Evolutionary conservation across 2,113 vertebrate genomes (phyloP), one percentile per base, ranked within the genome.

Genomic region (Albula glossodonta): DNA sequence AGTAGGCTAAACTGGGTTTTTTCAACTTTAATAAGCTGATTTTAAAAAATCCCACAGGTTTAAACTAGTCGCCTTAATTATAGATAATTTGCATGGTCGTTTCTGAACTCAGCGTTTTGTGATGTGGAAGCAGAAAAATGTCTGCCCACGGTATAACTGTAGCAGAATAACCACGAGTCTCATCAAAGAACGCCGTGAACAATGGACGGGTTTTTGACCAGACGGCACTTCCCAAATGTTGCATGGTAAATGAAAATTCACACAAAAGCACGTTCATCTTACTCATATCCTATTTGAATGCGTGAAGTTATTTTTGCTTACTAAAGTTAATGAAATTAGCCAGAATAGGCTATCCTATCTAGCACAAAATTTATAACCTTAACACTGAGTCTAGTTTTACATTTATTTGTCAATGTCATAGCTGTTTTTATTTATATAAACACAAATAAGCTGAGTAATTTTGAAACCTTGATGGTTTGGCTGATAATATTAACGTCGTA

Each of bases 391-490:
- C 31, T 41, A 41, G 31, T 41, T 41, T 41, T 41, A 41, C 31
- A 41, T 41, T 1, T 41, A n/a, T n/a, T n/a, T n/a, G n/a, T n/a
- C n/a, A n/a, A 95, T 96, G 95, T 96, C 94, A 97, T 96, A 93
- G 96, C 97, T 97, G 96, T 97, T 97, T 98, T 96, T 95, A 92
- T 90, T 97, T 98, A 98, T 98, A 98, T 99, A 99, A 97, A 98
- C 98, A 96, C 95, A 97, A 94, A 97, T 25, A 95, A 97, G 94
- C 98, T 97, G 9, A 31, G n/a, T 74, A 1, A 99, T 97, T 97
- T 92, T 97, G 98, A 99, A 99, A 99, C 97, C 94, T 51, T 93
- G 97, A 98, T 98, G 96, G 96, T 97, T 98, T 97, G 96, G 97
- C 96, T 96, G 98, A 99, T 98, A 97, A 97, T 98, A 96, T 96